Evolutionary conservation across 1,140 invertebrate species (phyloP), one percentile per base, ranked within the genome.

Genomic region (Venustaconcha ellipsiformis): DNA sequence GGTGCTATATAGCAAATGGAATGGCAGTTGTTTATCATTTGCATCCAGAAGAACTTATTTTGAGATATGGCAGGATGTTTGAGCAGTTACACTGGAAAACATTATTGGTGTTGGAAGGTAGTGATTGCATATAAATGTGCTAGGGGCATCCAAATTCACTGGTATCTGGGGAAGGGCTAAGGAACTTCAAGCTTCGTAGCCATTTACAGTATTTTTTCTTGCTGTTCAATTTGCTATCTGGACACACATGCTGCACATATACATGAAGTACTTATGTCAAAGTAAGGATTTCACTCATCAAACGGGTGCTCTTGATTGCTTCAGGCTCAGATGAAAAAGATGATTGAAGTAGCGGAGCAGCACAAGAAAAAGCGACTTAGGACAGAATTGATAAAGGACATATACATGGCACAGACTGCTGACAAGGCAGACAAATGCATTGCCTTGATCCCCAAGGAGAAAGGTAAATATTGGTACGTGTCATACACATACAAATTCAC

Each of bases 291-390:
- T 63, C 17, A 17, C 30, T 59, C 18, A n/a, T 78, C 18, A 63
- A 60, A 73, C n/a, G 11, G 48, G n/a, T 55, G 67, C 58, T 23
- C 18, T 59, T 63, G 69, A 67, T 30, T 57, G 66, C 64, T 77
- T 62, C 64, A 90, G 89, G 80, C 81, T 57, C 78, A 80, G 74
- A 78, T 90, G 70, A 82, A 80, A 37, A 84, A 85, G 72, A 87
- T 92, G 85, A 83, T 91, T 55, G 89, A 91, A 56, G 80, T 85
- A 56, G 90, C 90, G 2, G 88, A 90, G 37, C 78, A 88, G 30
- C 80, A 89, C 76, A 83, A 87, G 56, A 88, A 89, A 74, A 87
- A 84, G 73, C 83, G 83, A 65, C 70, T 91, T 17, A 87, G 90
- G 0, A 86, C 87, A 11, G 67, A 79, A 37, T 76, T 91, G 20